Evolutionary conservation across 2,113 vertebrate species (phyloP).

Genomic region (Amia ocellicauda): DNA sequence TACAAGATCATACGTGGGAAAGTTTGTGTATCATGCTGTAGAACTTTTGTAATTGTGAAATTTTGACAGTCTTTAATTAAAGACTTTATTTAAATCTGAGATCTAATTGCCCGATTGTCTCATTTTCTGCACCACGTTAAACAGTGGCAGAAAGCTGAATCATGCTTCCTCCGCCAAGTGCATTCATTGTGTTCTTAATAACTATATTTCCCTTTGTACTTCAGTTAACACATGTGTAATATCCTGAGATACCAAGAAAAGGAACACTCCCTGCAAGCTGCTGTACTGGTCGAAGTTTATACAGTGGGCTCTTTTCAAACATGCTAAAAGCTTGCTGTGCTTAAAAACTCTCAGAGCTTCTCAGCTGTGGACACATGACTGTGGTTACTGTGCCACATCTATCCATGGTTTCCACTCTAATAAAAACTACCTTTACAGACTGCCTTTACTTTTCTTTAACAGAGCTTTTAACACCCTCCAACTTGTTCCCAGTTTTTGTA

Average conservation of each 20-base stretch:
- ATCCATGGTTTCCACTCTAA: too few relatives aligned
- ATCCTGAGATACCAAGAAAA: constrained; percentile 3
- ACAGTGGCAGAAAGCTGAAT: not conserved
- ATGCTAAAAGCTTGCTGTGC: not conserved
- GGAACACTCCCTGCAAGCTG: constrained; percentile 18
- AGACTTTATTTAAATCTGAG: not conserved
- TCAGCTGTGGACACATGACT: too few relatives aligned
- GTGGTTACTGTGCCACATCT: too few relatives aligned
- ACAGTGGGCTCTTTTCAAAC: constrained; percentile 32
- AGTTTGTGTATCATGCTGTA: too few relatives aligned
- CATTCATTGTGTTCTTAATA: not conserved
- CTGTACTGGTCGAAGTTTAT: constrained; percentile 44
- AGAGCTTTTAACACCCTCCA: too few relatives aligned
- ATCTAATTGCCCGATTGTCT: not conserved
- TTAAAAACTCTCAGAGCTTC: too few relatives aligned
- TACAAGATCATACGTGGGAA: too few relatives aligned
- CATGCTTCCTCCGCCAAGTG: not conserved
- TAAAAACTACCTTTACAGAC: too few relatives aligned
- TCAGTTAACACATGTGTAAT: constrained; percentile 12
- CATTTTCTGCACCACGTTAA: constrained; percentile 13
- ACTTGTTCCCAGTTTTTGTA: too few relatives aligned
- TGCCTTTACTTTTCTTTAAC: too few relatives aligned
- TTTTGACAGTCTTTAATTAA: too few relatives aligned
- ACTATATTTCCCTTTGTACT: not conserved
- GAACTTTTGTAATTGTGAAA: too few relatives aligned